Evolutionary conservation across 2,113 vertebrate species (phyloP).

Genomic region (Globicephala melas): DNA sequence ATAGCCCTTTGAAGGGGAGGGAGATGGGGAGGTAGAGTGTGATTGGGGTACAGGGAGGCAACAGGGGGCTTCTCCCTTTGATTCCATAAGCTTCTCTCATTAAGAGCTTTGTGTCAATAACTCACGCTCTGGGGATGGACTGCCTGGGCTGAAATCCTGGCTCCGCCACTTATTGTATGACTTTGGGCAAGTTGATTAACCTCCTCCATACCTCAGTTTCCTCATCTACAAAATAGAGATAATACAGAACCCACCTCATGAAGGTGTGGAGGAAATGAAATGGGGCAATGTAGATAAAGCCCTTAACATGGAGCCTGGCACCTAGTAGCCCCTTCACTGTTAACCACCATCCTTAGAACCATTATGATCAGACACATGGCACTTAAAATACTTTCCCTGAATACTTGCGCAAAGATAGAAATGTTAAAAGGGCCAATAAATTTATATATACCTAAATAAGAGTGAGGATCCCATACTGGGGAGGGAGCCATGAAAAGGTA

Average conservation of each 20-base stretch:
- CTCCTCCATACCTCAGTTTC: not conserved
- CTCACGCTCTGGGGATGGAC: not conserved
- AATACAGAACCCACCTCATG: not conserved
- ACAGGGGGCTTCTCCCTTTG: not conserved
- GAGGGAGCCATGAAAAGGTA: not conserved
- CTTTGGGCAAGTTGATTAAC: not conserved
- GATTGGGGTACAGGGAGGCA: not conserved
- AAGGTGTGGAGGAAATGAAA: not conserved
- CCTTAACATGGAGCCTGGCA: not conserved
- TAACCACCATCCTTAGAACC: not conserved
- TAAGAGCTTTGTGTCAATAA: not conserved
- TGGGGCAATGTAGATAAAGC: not conserved
- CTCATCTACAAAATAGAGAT: not conserved
- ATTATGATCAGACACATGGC: not conserved
- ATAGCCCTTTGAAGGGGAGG: not conserved
- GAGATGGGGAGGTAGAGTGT: not conserved
- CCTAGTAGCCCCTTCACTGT: not conserved
- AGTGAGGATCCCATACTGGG: not conserved
- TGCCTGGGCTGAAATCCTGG: not conserved
- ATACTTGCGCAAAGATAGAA: not conserved
- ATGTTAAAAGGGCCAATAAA: not conserved
- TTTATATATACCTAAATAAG: not conserved
- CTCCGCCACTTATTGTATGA: not conserved
- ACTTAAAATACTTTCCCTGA: not conserved
- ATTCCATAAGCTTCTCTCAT: not conserved